Conservation (phyloP, 2,888 invertebrate species). For the Lochmaea capreae region DNA sequence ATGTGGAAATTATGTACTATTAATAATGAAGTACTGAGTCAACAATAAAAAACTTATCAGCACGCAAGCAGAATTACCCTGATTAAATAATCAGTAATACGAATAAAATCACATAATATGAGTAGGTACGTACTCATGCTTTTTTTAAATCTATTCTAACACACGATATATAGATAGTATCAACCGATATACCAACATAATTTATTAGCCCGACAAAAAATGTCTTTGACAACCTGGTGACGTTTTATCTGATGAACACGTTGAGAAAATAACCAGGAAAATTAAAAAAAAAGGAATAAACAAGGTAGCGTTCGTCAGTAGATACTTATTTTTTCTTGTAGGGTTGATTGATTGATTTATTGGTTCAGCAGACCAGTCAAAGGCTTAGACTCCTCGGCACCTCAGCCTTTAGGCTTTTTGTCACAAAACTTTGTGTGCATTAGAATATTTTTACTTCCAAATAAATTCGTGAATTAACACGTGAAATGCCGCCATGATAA, state of each 20-base stretch:
- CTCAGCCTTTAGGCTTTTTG: too few species aligned
- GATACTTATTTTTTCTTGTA: too few species aligned
- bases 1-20: background rate
- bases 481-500: too few species aligned
- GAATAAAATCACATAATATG: conserved; percentile 25
- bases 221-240: conserved; percentile 15
- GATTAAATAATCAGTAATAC: conserved; percentile 21
- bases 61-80: conserved; percentile 27
- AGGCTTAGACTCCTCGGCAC: too few species aligned
- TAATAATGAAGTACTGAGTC: background rate
- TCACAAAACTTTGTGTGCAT: too few species aligned
- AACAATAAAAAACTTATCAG: conserved; percentile 22
- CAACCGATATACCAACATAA: conserved; percentile 8
- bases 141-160: conserved; percentile 16
- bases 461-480: too few species aligned
- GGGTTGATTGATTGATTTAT: too few species aligned
- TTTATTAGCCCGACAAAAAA: conserved; percentile 13
- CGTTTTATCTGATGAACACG: conserved; percentile 14
- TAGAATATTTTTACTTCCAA: too few species aligned
- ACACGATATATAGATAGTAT: conserved; percentile 18
- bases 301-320: background rate
- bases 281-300: background rate
- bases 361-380: too few species aligned
- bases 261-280: background rate
- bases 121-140: background rate